phyloP scores from a whole-genome alignment of 2,113 vertebrate genomes.

The Fregata magnificens region DNA sequence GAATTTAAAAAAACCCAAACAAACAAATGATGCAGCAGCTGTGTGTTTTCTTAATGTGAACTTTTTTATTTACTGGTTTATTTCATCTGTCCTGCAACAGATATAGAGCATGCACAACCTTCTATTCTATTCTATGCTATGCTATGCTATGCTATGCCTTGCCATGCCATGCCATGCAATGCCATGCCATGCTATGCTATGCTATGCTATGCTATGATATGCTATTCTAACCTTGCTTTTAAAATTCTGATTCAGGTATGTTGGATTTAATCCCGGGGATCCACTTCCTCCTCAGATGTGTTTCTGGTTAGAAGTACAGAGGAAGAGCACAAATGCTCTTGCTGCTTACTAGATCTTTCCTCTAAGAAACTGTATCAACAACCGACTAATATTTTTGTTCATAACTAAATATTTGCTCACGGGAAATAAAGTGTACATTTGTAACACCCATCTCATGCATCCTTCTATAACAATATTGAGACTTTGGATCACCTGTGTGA shows the following conservation, averaged over 20 bases:
- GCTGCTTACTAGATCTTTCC: neutral
- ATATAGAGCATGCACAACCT: neutral
- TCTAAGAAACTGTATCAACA: neutral
- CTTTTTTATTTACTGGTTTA: neutral
- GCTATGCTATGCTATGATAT: no score
- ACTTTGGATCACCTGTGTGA: neutral
- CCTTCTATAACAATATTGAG: neutral
- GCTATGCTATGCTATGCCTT: no score
- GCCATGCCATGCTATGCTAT: no score
- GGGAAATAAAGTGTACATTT: neutral
- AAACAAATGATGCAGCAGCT: neutral
- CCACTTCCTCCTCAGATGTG: neutral
- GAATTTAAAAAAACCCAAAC: neutral
- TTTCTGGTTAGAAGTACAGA: neutral
- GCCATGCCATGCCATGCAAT: no score
- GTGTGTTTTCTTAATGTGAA: neutral
- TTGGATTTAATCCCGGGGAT: neutral
- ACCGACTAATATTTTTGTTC: neutral
- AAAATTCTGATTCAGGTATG: neutral
- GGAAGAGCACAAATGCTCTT: neutral
- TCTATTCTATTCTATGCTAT: fast-evolving
- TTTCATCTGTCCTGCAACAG: neutral
- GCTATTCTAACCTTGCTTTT: neutral
- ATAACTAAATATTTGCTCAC: neutral
- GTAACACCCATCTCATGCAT: neutral